Conservation (phyloP, 2,888 invertebrate species). For the Dasysyrphus tricinctus region DNA sequence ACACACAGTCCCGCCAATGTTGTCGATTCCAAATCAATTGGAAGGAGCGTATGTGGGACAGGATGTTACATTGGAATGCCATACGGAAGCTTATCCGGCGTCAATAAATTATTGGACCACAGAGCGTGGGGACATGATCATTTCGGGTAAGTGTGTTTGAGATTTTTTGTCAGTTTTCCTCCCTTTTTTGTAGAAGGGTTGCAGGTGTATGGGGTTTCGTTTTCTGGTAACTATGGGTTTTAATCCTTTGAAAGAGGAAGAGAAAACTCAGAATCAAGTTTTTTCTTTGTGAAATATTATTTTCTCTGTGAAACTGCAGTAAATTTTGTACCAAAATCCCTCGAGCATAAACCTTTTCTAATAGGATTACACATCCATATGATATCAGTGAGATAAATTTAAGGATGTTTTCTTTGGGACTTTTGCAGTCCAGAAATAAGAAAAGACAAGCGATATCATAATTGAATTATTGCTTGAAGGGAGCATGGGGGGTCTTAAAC, state of each 20-base stretch:
- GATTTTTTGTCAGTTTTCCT: background rate
- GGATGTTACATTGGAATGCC: constrained; percentile 94
- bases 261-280: background rate
- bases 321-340: constrained; percentile 32
- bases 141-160: constrained; percentile 88
- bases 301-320: constrained; percentile 3
- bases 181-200: background rate
- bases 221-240: background rate
- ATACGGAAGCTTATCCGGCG: constrained; percentile 95
- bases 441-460: constrained; percentile 4
- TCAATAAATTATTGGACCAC: constrained; percentile 98
- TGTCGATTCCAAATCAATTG: constrained; percentile 96
- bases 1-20: constrained; percentile 93
- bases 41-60: constrained; percentile 95
- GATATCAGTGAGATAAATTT: constrained; percentile 9
- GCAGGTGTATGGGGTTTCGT: background rate
- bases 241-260: background rate
- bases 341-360: constrained; percentile 16
- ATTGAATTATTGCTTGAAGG: constrained; percentile 11
- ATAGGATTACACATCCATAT: constrained; percentile 38
- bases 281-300: background rate
- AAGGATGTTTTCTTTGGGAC: background rate
- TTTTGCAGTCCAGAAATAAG: background rate
- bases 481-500: background rate
- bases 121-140: constrained; percentile 95